Evolutionary conservation across 2,797 vertebrate species (phyloP).

Genomic region (Sebastes iracundus): DNA sequence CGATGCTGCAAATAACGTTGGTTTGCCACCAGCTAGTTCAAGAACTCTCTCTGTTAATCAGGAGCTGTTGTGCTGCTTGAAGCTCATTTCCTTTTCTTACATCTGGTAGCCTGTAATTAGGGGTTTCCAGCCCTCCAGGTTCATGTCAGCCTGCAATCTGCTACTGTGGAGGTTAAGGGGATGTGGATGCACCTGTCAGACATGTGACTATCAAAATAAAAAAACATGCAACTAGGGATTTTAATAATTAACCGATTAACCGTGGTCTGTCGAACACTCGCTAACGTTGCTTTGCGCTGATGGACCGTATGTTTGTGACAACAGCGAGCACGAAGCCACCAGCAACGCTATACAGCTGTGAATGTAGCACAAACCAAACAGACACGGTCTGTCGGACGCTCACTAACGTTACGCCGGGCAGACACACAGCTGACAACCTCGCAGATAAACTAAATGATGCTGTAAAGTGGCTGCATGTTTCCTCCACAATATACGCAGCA

Average conservation of each 20-base stretch:
- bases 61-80: constrained; percentile 18
- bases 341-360: too few relatives aligned
- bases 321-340: too few relatives aligned
- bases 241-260: too few relatives aligned
- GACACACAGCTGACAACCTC: not conserved
- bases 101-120: constrained; percentile 38
- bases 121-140: constrained; percentile 21
- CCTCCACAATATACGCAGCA: not conserved
- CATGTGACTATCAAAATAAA: constrained; percentile 2
- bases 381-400: too few relatives aligned
- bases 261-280: too few relatives aligned
- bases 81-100: constrained; percentile 33
- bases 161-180: not conserved
- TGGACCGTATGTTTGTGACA: too few relatives aligned
- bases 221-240: not conserved
- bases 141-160: not conserved
- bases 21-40: not conserved
- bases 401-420: too few relatives aligned
- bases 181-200: constrained; percentile 2
- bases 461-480: not conserved
- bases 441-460: not conserved
- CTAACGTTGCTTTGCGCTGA: too few relatives aligned
- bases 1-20: not conserved
- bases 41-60: constrained; percentile 9
- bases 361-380: too few relatives aligned